Evolutionary conservation across 2,797 vertebrate genomes (phyloP), one percentile per base, ranked within the genome.

Genomic region (Takifugu rubripes): DNA sequence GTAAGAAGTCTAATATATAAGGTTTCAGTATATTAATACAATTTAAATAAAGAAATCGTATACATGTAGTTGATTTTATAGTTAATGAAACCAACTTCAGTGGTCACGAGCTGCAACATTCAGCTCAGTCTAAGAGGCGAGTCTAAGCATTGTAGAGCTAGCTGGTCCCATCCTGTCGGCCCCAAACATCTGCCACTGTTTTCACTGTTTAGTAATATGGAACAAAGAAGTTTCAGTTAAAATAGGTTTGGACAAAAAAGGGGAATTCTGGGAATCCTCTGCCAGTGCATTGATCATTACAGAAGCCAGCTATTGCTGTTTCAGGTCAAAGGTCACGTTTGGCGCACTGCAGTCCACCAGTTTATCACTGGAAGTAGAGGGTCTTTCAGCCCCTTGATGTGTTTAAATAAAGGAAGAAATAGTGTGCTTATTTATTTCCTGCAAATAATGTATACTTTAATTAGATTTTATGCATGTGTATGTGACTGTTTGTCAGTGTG

Each of bases 201-300:
- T 29, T 7, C 27, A 29, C 27, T 29, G 27, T 2, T 4, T 4
- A 29, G 27, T 29, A 4, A 7, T 7, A 29, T 29, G 27, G 27
- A 29, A 29, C 27, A 29, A 29, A 29, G 7, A 29, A 29, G 9
- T 36, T 36, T 12, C 11, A 36, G 11, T 12, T 3, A 36, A 36
- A 11, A 8, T 31, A 8, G 10, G 33, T 8, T 36, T 36, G 33
- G 33, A 36, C 49, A 68, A 67, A 84, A 78, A 25, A 86, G 89
- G 68, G 68, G 77, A 67, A 84, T 89, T 90, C 53, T 75, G 79
- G 75, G 87, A 77, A 78, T 40, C 69, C 79, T 90, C 85, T 48
- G 12, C 52, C 77, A 46, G 56, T 68, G 76, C 87, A 89, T 88
- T 92, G 91, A 90, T 91, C 90, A 91, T 93, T 93, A 91, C 89